Conservation (phyloP, 2,888 invertebrate genomes). For the Kryphioiulus occultus region DNA sequence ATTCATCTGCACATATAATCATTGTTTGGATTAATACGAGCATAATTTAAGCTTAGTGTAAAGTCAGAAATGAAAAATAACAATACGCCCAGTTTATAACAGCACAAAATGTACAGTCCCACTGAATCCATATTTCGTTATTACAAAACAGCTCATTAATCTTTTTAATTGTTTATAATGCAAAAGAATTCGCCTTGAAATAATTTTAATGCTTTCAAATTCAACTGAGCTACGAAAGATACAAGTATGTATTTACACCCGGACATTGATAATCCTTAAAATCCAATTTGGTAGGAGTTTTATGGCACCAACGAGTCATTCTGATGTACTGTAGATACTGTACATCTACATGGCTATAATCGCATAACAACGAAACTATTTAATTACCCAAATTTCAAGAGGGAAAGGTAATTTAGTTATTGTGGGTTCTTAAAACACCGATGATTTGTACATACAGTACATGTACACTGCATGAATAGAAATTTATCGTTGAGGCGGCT, state of each 20-base stretch:
- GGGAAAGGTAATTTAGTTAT: background rate
- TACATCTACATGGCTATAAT: background rate
- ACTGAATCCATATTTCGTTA: too few species aligned
- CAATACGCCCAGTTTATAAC: too few species aligned
- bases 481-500: background rate
- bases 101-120: too few species aligned
- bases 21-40: too few species aligned
- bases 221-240: too few species aligned
- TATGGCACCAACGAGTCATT: background rate
- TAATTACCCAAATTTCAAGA: background rate
- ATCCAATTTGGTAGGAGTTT: background rate
- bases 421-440: background rate
- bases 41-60: too few species aligned
- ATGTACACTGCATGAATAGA: background rate
- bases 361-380: background rate
- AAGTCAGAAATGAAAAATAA: too few species aligned
- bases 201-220: background rate
- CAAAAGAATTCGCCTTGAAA: too few species aligned
- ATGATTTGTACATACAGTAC: background rate
- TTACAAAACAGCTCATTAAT: too few species aligned
- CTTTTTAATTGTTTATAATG: background rate
- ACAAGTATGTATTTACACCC: background rate
- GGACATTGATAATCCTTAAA: background rate
- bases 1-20: too few species aligned
- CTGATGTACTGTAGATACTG: too few species aligned